Evolutionary conservation across 1,140 invertebrate genomes (phyloP).

Genomic region (Pseudomyrmex cubaensis): DNA sequence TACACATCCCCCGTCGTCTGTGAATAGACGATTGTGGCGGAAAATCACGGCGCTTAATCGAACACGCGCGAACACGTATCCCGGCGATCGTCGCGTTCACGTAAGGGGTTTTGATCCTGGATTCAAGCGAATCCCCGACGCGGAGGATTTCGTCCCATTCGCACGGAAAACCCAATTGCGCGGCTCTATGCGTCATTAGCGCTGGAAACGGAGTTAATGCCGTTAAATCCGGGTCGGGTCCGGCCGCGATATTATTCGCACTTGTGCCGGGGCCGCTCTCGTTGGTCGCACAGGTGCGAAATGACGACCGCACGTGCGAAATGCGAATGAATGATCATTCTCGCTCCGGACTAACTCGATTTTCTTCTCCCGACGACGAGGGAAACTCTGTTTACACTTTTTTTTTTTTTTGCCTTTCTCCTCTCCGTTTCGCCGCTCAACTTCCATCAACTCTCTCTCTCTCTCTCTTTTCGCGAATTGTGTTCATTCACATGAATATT

Average conservation of each 20-base stretch:
- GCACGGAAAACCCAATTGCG: slow-evolving; percentile 79
- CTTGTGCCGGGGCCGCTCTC: slow-evolving; percentile 22
- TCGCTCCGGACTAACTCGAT: slow-evolving; percentile 64
- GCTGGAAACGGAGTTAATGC: slow-evolving; percentile 80
- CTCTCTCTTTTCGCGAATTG: too few relatives aligned
- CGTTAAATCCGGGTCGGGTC: slow-evolving; percentile 78
- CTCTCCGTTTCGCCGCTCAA: background rate
- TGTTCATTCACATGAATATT: background rate
- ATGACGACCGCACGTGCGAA: slow-evolving; percentile 64
- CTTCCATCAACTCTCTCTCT: too few relatives aligned
- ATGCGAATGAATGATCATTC: slow-evolving; percentile 71
- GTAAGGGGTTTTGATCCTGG: slow-evolving; percentile 65
- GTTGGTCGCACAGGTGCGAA: slow-evolving; percentile 5
- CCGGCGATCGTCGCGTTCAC: slow-evolving; percentile 36
- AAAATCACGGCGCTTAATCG: slow-evolving; percentile 61
- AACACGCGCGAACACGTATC: slow-evolving; percentile 12
- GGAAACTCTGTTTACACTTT: slow-evolving; percentile 57
- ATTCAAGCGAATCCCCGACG: slow-evolving; percentile 35
- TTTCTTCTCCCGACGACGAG: slow-evolving; percentile 20
- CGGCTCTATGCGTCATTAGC: slow-evolving; percentile 82
- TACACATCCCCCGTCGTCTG: background rate
- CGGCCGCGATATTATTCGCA: slow-evolving; percentile 78
- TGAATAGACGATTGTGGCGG: slow-evolving; percentile 70
- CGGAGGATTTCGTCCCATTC: slow-evolving; percentile 65
- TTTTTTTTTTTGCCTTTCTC: background rate